phyloP scores from a whole-genome alignment of 2,797 vertebrate genomes.

The Alauda arvensis region DNA sequence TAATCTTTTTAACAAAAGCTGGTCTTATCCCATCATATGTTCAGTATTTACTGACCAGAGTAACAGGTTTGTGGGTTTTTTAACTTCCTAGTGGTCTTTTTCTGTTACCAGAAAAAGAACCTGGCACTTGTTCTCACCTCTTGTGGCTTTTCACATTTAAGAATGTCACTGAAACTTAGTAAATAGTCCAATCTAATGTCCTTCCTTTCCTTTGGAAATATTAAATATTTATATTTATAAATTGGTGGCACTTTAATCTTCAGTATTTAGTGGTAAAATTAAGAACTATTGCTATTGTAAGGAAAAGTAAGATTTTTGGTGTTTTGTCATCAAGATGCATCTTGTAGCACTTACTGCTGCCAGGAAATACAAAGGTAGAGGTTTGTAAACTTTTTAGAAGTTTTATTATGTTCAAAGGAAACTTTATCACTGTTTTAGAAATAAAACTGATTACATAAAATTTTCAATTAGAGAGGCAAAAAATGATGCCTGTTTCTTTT shows the following conservation, averaged over 20 bases:
- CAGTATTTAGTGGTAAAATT: background rate
- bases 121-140: background rate
- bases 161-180: background rate
- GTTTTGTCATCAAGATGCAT: background rate
- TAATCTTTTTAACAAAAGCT: background rate
- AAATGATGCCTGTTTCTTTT: conserved; percentile 31
- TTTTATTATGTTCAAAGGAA: background rate
- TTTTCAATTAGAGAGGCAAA: background rate
- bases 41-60: background rate
- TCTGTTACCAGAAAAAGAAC: background rate
- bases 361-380: background rate
- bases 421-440: background rate
- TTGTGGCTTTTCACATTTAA: background rate
- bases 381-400: background rate
- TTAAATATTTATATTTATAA: background rate
- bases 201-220: background rate
- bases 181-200: background rate
- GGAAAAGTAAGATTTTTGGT: background rate
- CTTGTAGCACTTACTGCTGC: background rate
- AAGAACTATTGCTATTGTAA: background rate
- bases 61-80: background rate
- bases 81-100: background rate
- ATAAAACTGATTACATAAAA: background rate
- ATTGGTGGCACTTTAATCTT: background rate
- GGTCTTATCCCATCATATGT: background rate